Evolutionary conservation across 2,113 vertebrate genomes (phyloP).

Genomic region (Dinomys branickii): DNA sequence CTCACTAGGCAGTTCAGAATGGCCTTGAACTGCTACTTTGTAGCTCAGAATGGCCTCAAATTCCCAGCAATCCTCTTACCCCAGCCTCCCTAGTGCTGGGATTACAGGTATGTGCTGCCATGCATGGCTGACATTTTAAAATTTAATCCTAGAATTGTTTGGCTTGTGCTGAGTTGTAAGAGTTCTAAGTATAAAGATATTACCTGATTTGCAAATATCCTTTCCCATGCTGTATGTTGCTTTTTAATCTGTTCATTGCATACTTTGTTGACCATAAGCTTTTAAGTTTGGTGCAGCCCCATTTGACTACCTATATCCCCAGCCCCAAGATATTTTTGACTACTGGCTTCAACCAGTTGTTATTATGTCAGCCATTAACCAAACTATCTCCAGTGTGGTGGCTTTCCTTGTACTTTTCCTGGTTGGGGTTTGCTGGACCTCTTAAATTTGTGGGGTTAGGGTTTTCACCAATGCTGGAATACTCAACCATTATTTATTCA

Average conservation of each 20-base stretch:
- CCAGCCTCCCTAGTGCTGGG: too few species aligned
- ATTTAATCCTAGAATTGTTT: not conserved
- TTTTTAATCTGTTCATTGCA: not conserved
- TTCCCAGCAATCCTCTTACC: too few species aligned
- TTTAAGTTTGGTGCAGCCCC: not conserved
- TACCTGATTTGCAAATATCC: conserved; percentile 7
- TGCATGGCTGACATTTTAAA: not conserved
- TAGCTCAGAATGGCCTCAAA: too few species aligned
- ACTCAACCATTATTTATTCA: conserved; percentile 8
- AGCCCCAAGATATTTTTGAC: not conserved
- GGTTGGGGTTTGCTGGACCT: not conserved
- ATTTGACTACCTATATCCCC: not conserved
- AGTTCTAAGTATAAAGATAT: not conserved
- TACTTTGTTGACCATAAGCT: not conserved
- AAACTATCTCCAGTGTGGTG: not conserved
- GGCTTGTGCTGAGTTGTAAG: not conserved
- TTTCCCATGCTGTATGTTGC: not conserved
- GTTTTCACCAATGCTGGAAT: not conserved
- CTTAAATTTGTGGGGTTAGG: conserved; percentile 19
- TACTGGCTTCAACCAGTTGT: conserved; percentile 38
- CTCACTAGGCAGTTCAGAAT: too few species aligned
- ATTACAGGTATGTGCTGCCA: too few species aligned
- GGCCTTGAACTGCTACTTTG: too few species aligned
- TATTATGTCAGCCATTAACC: not conserved
- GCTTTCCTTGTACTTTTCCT: conserved; percentile 29